Percentiles rank a stretch among this genome's conserved stretches.
phyloP scores from a whole-genome alignment of 2,888 invertebrate genomes.

The Mesochorus sp. region DNA sequence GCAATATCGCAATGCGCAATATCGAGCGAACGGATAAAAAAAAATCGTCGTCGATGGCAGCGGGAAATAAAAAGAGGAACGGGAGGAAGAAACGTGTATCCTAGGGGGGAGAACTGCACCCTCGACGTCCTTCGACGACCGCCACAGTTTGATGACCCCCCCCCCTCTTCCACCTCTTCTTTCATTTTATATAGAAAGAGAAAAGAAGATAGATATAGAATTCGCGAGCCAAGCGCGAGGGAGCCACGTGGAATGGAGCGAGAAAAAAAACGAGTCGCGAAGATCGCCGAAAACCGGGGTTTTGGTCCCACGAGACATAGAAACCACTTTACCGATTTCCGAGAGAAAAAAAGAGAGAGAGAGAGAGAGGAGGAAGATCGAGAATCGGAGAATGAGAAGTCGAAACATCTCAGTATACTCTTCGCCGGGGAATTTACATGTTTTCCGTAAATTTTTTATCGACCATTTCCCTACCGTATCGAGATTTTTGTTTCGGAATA shows the following conservation, averaged over 20 bases:
- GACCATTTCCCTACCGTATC: background rate
- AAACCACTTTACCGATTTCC: constrained; percentile 35
- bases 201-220: background rate
- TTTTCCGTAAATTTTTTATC: constrained; percentile 36
- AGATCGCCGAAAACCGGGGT: constrained; percentile 62
- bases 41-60: constrained; percentile 42
- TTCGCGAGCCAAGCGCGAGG: constrained; percentile 6
- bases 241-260: constrained; percentile 34
- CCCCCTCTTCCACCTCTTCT: background rate
- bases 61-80: constrained; percentile 26
- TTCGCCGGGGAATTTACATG: constrained; percentile 35
- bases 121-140: constrained; percentile 75
- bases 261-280: constrained; percentile 30
- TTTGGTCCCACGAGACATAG: constrained; percentile 33
- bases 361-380: background rate
- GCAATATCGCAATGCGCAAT: constrained; percentile 61
- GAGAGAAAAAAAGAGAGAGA: background rate
- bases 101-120: constrained; percentile 59
- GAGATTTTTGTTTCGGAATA: constrained; percentile 6
- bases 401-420: background rate
- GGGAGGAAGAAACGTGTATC: constrained; percentile 63
- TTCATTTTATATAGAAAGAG: background rate
- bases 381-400: background rate
- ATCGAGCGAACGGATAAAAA: constrained; percentile 63
- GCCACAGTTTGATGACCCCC: constrained; percentile 77